Percentiles rank a stretch among this genome's conserved stretches.
phyloP scores from a whole-genome alignment of 2,113 vertebrate genomes.

The Centropristis striata region DNA sequence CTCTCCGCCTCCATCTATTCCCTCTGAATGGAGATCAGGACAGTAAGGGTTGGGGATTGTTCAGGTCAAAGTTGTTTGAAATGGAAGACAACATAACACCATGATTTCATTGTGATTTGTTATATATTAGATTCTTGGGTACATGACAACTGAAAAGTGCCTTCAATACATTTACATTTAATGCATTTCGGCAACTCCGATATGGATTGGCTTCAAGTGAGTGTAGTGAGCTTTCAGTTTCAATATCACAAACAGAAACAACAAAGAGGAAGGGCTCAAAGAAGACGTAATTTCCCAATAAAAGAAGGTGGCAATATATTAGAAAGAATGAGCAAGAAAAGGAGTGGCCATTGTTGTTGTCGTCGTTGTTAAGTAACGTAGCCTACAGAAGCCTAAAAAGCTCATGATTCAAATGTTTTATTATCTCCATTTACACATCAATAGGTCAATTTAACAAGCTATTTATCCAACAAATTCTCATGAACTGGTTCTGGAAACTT shows the following conservation, averaged over 20 bases:
- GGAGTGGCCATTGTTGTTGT: background rate
- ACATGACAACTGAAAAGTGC: background rate
- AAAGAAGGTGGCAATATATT: background rate
- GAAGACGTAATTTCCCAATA: background rate
- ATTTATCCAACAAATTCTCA: too few relatives aligned
- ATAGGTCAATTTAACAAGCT: too few relatives aligned
- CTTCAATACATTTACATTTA: slow-evolving; percentile 7
- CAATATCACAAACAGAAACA: slow-evolving; percentile 3
- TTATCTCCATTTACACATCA: too few relatives aligned
- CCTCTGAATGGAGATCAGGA: slow-evolving; percentile 55
- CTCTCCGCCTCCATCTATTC: slow-evolving; percentile 20
- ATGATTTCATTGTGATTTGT: slow-evolving; percentile 7
- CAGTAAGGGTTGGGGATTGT: slow-evolving; percentile 18
- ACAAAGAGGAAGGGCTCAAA: background rate
- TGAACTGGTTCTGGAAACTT: too few relatives aligned
- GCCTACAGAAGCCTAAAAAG: too few relatives aligned
- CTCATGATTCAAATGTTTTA: too few relatives aligned
- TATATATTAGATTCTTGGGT: slow-evolving; percentile 6
- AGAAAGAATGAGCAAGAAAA: background rate
- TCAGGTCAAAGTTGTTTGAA: slow-evolving; percentile 36
- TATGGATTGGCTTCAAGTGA: background rate
- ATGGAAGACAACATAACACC: slow-evolving; percentile 5
- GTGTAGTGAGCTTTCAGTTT: background rate
- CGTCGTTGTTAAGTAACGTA: too few relatives aligned
- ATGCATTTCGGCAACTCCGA: background rate